Conservation (phyloP, 2,113 vertebrate species). For the Aptenodytes patagonicus region DNA sequence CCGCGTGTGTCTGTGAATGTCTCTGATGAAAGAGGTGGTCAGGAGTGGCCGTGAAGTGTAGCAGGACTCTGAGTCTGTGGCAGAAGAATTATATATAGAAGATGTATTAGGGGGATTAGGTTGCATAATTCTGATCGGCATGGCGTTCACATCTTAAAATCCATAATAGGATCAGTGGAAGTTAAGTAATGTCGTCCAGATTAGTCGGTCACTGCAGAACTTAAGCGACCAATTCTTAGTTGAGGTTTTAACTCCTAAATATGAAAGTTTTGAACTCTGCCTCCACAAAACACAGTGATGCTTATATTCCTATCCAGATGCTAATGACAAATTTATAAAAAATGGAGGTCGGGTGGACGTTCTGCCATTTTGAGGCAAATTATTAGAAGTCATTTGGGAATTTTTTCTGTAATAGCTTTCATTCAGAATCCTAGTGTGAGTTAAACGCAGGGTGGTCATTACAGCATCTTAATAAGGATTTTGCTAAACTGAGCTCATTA, state of each 20-base stretch:
- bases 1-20: rapidly evolving
- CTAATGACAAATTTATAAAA: not conserved
- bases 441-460: slow-evolving; percentile 28
- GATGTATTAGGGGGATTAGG: not conserved
- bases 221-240: not conserved
- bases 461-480: slow-evolving; percentile 37
- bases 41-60: not conserved
- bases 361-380: not conserved
- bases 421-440: not conserved
- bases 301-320: not conserved
- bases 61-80: not conserved
- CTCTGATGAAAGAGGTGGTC: not conserved
- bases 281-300: not conserved
- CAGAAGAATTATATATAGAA: not conserved
- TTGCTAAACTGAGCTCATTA: slow-evolving; percentile 44
- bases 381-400: not conserved
- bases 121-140: not conserved
- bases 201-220: not conserved
- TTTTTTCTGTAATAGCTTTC: not conserved
- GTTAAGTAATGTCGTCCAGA: slow-evolving; percentile 29
- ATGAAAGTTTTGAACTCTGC: not conserved
- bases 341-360: not conserved
- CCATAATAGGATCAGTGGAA: slow-evolving; percentile 31
- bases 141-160: slow-evolving; percentile 16
- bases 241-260: not conserved